A percentile compares a stretch with the other conserved stretches of the same genome.
These are phyloP conservation scores for Lordiphosa mommai DNA, from an alignment of 1,140 invertebrate species.

Conservation along the genomic window DNA sequence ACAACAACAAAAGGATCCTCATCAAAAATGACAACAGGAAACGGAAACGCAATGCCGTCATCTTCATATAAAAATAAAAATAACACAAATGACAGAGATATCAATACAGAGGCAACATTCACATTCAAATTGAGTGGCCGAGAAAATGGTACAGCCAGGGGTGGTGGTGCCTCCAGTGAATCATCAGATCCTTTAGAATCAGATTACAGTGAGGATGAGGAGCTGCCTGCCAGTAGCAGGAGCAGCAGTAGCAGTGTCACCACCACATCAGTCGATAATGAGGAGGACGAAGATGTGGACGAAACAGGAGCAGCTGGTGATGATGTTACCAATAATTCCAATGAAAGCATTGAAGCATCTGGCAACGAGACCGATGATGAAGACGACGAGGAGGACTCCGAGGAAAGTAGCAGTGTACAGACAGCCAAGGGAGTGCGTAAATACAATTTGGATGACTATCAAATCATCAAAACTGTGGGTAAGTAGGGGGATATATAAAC, in stretches of 20 bases:
- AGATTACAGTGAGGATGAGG: slow-evolving; percentile 68
- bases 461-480: slow-evolving; percentile 91
- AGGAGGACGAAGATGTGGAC: slow-evolving; percentile 43
- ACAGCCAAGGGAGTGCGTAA: slow-evolving; percentile 84
- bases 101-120: slow-evolving; percentile 66
- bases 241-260: slow-evolving; percentile 42
- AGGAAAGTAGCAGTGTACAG: slow-evolving; percentile 81
- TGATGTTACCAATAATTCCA: slow-evolving; percentile 56
- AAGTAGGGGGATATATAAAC: too few species aligned
- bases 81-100: slow-evolving; percentile 19
- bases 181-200: slow-evolving; percentile 76
- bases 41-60: slow-evolving; percentile 46
- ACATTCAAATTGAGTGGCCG: slow-evolving; percentile 62
- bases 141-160: slow-evolving; percentile 18
- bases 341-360: slow-evolving; percentile 65
- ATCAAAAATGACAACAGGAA: slow-evolving; percentile 59
- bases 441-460: slow-evolving; percentile 87
- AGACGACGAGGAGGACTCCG: slow-evolving; percentile 63
- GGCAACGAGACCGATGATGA: slow-evolving; percentile 74
- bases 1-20: slow-evolving; percentile 34
- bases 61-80: slow-evolving; percentile 33
- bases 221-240: slow-evolving; percentile 12
- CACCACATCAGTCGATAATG: slow-evolving; percentile 30
- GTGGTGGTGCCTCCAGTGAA: slow-evolving; percentile 63
- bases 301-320: slow-evolving; percentile 43